These are phyloP conservation scores for Agrotis ipsilon DNA, from an alignment of 2,888 invertebrate genomes.

Conservation along the genomic window DNA sequence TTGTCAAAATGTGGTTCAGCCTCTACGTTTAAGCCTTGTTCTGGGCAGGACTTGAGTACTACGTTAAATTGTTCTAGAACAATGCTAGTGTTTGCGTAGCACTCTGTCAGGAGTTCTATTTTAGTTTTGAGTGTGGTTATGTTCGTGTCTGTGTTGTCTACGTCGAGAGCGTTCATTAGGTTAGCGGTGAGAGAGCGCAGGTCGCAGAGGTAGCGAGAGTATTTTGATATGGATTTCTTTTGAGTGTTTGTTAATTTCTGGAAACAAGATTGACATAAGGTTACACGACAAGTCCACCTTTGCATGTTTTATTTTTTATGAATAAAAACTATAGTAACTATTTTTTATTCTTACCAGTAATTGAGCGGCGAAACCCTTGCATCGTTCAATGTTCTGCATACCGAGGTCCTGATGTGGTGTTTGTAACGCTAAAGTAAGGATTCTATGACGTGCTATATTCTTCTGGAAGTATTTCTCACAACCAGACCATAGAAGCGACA, in stretches of 20 bases:
- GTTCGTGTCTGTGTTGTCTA: slow-evolving; percentile 74
- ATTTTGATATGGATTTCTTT: slow-evolving; percentile 91
- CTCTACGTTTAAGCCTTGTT: slow-evolving; percentile 70
- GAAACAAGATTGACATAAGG: slow-evolving; percentile 66
- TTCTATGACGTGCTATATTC: slow-evolving; percentile 93
- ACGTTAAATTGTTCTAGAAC: slow-evolving; percentile 93
- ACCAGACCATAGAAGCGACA: slow-evolving; percentile 93
- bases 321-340: too few species aligned
- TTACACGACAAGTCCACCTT: background rate
- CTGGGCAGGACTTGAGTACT: slow-evolving; percentile 91
- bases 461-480: slow-evolving; percentile 94
- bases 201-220: slow-evolving; percentile 91
- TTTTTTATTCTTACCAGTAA: slow-evolving; percentile 88
- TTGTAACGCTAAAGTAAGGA: slow-evolving; percentile 91
- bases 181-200: slow-evolving; percentile 88
- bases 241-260: slow-evolving; percentile 93
- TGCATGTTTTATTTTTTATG: too few species aligned
- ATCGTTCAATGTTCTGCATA: slow-evolving; percentile 95
- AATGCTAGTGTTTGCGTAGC: slow-evolving; percentile 88
- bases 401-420: slow-evolving; percentile 95
- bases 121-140: slow-evolving; percentile 79
- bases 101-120: slow-evolving; percentile 83
- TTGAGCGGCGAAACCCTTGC: slow-evolving; percentile 96
- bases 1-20: slow-evolving; percentile 82
- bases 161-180: slow-evolving; percentile 79